Evolutionary conservation across 1,140 invertebrate species (phyloP), one percentile per base, ranked within the genome.

Genomic region (Cylas formicarius): DNA sequence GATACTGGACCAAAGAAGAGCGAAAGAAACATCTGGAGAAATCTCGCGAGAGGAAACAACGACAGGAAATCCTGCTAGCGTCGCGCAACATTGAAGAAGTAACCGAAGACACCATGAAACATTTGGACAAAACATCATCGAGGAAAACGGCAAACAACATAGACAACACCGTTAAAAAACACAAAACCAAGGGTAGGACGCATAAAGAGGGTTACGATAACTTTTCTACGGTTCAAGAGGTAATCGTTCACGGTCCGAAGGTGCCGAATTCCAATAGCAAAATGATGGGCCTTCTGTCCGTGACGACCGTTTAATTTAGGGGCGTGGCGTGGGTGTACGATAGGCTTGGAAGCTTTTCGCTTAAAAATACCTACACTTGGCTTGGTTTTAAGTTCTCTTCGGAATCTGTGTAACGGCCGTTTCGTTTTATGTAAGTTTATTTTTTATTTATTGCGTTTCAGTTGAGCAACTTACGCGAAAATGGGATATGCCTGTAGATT

Each of bases 1-100:
- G 80, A 23, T 88, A 86, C 62, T 89, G 84, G 84, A 81, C 73
- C 11, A 82, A 83, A 67, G 84, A 86, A 50, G 84, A 89, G 45
- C 72, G 82, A 6, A 88, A 86, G 56, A 68, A 77, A 13, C 84
- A 87, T 53, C 56, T 86, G 42, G 83, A 86, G 55, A 74, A 76
- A 37, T 77, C 80, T 0, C 68, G 73, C 21, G 80, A 84, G 54
- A 68, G 80, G 4, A 77, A 81, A 37, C 75, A 78, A 51, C 67
- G 71, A 13, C 71, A 77, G 46, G 68, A 69, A 50, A 52, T 67
- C 17, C 42, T 67, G 18, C 19, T 50, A 28, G 57, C 58, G 4
- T 57, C 58, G 4, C 35, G 52, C 18, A 33, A 61, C 32, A 44
- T 60, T 16, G 56, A 60, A 17, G 53, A 56, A 41, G 29, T 53